A percentile compares a stretch with the other conserved stretches of the same genome.
These are phyloP conservation scores for Phrynocephalus guinanensis DNA, from an alignment of 2,797 vertebrate species.

Conservation along the genomic window DNA sequence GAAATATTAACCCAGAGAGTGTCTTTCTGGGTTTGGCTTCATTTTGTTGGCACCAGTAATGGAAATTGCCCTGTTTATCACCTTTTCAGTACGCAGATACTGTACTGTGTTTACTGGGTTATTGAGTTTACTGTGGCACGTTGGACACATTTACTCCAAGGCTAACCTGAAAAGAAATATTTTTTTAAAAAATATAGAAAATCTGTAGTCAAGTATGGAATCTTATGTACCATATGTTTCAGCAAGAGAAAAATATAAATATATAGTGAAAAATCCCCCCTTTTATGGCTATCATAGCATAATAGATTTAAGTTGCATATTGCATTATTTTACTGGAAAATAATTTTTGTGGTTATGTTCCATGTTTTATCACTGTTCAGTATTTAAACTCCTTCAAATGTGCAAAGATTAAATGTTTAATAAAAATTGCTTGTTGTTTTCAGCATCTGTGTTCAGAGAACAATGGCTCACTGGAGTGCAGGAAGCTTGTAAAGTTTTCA, in stretches of 20 bases:
- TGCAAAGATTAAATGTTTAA: slow-evolving; percentile 98
- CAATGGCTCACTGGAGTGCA: slow-evolving; percentile 99
- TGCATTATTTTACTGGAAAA: slow-evolving; percentile 74
- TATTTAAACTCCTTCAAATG: slow-evolving; percentile 88
- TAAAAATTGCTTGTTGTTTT: slow-evolving; percentile 90
- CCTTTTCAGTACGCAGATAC: slow-evolving; percentile 19
- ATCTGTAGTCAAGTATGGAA: slow-evolving; percentile 46
- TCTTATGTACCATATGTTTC: slow-evolving; percentile 72
- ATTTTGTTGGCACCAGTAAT: slow-evolving; percentile 3
- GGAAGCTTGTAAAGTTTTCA: slow-evolving; percentile 99
- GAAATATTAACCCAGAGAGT: slow-evolving; percentile 23
- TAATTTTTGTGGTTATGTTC: slow-evolving; percentile 77
- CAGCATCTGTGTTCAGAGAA: slow-evolving; percentile 98
- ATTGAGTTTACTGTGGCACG: slow-evolving; percentile 30
- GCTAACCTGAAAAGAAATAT: slow-evolving; percentile 24
- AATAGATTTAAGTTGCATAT: slow-evolving; percentile 70
- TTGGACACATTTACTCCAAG: slow-evolving; percentile 35
- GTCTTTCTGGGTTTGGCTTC: slow-evolving; percentile 21
- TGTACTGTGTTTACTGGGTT: not conserved
- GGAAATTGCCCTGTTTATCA: slow-evolving; percentile 19
- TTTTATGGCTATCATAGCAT: slow-evolving; percentile 65
- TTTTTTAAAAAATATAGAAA: slow-evolving; percentile 32
- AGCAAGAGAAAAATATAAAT: slow-evolving; percentile 72
- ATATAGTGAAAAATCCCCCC: slow-evolving; percentile 63
- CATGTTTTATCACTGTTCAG: slow-evolving; percentile 82